A percentile compares a stretch with the other conserved stretches of the same genome.
phyloP scores from a whole-genome alignment of 2,113 vertebrate genomes.

The Takifugu flavidus region DNA sequence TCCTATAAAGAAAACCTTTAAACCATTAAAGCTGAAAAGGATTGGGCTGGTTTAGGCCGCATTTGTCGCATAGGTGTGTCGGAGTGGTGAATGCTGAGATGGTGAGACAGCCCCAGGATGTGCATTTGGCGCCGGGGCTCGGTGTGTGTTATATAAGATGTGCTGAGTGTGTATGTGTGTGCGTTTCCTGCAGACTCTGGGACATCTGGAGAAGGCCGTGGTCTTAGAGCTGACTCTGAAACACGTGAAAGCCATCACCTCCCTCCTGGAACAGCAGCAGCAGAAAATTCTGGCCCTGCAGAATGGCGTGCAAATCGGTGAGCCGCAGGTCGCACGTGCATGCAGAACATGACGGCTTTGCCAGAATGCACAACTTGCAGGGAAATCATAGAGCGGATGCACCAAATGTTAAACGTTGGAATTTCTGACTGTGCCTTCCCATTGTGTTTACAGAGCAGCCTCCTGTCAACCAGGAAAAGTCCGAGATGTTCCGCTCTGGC shows the following conservation, averaged over 20 bases:
- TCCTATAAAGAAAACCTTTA: neutral
- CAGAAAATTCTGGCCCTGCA: conserved; percentile 95
- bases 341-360: neutral
- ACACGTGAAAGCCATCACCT: conserved; percentile 91
- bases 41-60: too few species aligned
- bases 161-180: conserved; percentile 55
- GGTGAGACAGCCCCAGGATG: too few species aligned
- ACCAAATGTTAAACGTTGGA: neutral
- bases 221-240: conserved; percentile 97
- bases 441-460: conserved; percentile 73
- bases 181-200: conserved; percentile 84
- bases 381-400: conserved; percentile 67
- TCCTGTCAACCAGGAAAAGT: conserved; percentile 77
- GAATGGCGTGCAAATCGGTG: conserved; percentile 81
- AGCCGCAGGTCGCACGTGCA: conserved; percentile 21
- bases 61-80: too few species aligned
- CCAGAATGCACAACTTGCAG: conserved; percentile 9
- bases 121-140: neutral
- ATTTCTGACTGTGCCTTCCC: conserved; percentile 46
- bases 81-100: too few species aligned
- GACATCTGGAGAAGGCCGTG: conserved; percentile 97
- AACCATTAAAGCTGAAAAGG: too few species aligned
- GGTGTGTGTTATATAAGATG: conserved; percentile 47
- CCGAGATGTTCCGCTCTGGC: conserved; percentile 92
- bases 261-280: conserved; percentile 93